Evolutionary conservation across 2,113 vertebrate genomes (phyloP).

Genomic region (Ammodytes marinus): DNA sequence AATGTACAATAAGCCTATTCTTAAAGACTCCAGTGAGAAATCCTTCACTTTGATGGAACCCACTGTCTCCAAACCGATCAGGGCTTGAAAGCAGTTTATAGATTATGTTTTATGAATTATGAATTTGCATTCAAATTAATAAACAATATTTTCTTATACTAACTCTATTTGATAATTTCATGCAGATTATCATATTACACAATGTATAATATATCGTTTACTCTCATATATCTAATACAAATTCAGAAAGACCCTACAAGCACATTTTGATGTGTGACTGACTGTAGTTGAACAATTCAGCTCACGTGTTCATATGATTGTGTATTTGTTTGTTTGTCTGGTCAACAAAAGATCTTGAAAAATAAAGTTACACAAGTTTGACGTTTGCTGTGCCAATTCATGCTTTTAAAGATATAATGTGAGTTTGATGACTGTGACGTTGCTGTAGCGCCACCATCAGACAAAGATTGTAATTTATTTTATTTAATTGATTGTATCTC

Average conservation of each 20-base stretch:
- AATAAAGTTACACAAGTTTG: not conserved
- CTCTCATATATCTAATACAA: not conserved
- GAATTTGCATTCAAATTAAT: not conserved
- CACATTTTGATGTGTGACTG: not conserved
- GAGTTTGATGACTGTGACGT: slow-evolving; percentile 4
- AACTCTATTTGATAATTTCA: not conserved
- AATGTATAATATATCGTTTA: not conserved
- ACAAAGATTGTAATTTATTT: not conserved
- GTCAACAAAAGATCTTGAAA: slow-evolving; percentile 7
- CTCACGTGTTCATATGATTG: not conserved
- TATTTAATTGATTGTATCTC: not conserved
- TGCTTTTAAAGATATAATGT: not conserved
- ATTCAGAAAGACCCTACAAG: not conserved
- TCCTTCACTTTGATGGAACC: slow-evolving; percentile 3
- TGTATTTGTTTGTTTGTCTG: slow-evolving; percentile 14
- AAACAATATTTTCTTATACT: not conserved
- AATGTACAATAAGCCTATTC: not conserved
- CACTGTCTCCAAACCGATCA: not conserved
- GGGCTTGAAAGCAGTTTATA: not conserved
- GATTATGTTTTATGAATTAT: not conserved
- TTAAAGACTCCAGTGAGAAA: not conserved
- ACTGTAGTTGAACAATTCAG: not conserved
- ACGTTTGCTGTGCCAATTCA: not conserved
- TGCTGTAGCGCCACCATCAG: slow-evolving; percentile 21
- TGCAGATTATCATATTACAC: not conserved